phyloP scores from a whole-genome alignment of 2,888 invertebrate genomes.

The Coleophora deauratella region DNA sequence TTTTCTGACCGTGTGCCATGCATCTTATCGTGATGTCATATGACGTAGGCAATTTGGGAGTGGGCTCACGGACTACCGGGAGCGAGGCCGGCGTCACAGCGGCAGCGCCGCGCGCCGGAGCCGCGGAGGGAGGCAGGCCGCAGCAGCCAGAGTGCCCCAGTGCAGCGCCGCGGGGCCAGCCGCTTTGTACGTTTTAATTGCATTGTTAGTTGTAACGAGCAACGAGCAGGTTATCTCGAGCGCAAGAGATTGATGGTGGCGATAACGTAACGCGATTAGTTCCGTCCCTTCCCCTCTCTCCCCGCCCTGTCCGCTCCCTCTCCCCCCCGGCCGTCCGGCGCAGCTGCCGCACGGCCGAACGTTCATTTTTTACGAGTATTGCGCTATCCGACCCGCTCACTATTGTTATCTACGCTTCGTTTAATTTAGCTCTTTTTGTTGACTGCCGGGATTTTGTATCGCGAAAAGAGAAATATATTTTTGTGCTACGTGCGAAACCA shows the following conservation, averaged over 20 bases:
- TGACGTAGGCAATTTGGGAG: no score
- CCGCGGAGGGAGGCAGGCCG: no score
- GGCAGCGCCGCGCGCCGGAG: no score
- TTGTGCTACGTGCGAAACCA: slow-evolving; percentile 2
- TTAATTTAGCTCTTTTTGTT: slow-evolving; percentile 19
- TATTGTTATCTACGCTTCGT: slow-evolving; percentile 19
- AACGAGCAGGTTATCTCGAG: slow-evolving; percentile 14
- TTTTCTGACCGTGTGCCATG: no score
- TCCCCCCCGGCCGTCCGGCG: neutral
- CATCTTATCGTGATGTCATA: no score
- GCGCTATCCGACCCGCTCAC: slow-evolving; percentile 12
- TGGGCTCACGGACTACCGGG: no score
- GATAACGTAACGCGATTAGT: slow-evolving; percentile 22
- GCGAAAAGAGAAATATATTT: slow-evolving; percentile 14
- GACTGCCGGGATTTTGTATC: slow-evolving; percentile 15
- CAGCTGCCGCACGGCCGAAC: slow-evolving; percentile 1
- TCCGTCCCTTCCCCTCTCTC: neutral
- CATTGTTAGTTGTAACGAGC: slow-evolving; percentile 20
- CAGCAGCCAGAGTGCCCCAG: neutral
- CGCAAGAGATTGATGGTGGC: slow-evolving; percentile 15
- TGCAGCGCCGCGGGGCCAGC: slow-evolving; percentile 2
- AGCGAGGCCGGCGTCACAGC: no score
- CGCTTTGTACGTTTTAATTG: slow-evolving; percentile 21
- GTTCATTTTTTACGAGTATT: slow-evolving; percentile 15
- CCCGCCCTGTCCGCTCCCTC: neutral